Evolutionary conservation across 2,888 invertebrate genomes (phyloP).

Genomic region (Brachypterus glaber): DNA sequence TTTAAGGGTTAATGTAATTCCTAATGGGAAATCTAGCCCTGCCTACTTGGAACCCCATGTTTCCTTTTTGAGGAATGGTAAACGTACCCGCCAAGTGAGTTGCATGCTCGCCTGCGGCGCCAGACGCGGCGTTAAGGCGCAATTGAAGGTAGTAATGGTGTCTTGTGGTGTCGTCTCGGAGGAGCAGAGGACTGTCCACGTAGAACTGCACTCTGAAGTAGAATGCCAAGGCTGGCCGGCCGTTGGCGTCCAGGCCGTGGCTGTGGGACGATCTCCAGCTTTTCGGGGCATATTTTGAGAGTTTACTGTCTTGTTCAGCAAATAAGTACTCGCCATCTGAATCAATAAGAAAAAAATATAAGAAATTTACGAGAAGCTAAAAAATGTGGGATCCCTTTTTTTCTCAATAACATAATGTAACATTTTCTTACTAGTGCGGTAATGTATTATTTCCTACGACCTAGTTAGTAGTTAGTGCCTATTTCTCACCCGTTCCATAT

Average conservation of each 20-base stretch:
- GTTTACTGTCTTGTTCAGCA: conserved; percentile 88
- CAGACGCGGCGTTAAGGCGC: conserved; percentile 71
- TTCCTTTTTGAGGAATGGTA: too few species aligned
- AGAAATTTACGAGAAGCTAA: too few species aligned
- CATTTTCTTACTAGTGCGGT: too few species aligned
- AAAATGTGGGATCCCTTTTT: too few species aligned
- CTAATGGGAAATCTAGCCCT: too few species aligned
- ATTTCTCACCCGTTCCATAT: too few species aligned
- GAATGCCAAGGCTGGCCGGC: conserved; percentile 78
- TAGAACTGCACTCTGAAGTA: conserved; percentile 90
- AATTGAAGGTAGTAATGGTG: conserved; percentile 94
- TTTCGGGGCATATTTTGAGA: conserved; percentile 94
- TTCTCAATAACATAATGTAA: too few species aligned
- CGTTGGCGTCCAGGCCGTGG: conserved; percentile 83
- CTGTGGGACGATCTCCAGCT: conserved; percentile 92
- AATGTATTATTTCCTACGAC: too few species aligned
- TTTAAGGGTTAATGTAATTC: too few species aligned
- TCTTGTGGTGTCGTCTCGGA: conserved; percentile 84
- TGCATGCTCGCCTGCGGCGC: conserved; percentile 58
- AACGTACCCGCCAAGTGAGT: conserved; percentile 67
- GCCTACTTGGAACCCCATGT: too few species aligned
- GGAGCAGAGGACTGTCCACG: conserved; percentile 81
- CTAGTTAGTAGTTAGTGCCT: too few species aligned
- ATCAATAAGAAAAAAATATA: too few species aligned
- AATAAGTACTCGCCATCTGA: conserved; percentile 94